A percentile compares a stretch with the other conserved stretches of the same genome.
Conservation (phyloP, 2,113 vertebrate genomes). For the Brachypodius melanocephalos region DNA sequence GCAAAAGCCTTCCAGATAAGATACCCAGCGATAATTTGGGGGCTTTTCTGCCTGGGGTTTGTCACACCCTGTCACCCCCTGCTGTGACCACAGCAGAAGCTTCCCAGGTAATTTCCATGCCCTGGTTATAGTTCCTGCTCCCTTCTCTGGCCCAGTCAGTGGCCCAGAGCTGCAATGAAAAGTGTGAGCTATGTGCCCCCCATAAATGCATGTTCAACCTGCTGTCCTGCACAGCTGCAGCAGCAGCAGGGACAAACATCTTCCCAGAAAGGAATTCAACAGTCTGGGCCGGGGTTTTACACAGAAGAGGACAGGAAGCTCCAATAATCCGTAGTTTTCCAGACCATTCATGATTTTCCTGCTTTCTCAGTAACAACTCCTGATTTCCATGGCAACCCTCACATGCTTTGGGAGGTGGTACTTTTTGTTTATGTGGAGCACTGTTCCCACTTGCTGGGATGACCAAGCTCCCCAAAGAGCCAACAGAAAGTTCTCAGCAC, state of each 20-base stretch:
- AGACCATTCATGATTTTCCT: constrained; percentile 49
- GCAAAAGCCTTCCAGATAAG: not conserved
- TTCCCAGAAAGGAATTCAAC: not conserved
- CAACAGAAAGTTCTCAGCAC: not conserved
- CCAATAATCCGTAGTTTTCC: not conserved
- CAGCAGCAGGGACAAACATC: not conserved
- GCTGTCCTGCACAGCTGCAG: fast-evolving
- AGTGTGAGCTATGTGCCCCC: fast-evolving
- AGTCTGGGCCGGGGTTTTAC: not conserved
- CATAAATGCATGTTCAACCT: fast-evolving
- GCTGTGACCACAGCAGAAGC: not conserved
- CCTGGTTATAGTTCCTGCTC: not conserved
- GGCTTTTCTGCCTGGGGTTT: not conserved
- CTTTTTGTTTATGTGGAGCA: not conserved
- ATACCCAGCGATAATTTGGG: not conserved
- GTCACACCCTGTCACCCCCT: not conserved
- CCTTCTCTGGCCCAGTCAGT: not conserved
- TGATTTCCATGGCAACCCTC: constrained; percentile 52
- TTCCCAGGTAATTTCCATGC: not conserved
- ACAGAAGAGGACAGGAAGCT: not conserved
- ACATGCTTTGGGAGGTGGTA: not conserved
- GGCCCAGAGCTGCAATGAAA: not conserved
- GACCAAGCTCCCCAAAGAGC: not conserved
- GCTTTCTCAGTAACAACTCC: not conserved
- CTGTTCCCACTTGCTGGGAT: not conserved